Conservation (phyloP, 2,797 vertebrate genomes). For the Poecilia picta region DNA sequence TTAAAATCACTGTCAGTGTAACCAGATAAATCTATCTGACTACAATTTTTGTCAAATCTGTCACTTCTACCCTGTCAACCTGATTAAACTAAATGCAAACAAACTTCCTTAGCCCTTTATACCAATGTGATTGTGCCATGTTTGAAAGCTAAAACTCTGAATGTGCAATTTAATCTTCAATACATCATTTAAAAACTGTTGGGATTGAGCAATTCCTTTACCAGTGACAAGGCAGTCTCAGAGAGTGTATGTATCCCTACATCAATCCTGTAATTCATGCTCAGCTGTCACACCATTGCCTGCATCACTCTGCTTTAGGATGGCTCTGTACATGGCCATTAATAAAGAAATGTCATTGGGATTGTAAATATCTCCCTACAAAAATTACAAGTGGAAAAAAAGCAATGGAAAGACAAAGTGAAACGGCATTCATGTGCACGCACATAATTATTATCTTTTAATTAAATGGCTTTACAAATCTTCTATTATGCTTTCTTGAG, state of each 20-base stretch:
- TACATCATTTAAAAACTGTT: constrained; percentile 50
- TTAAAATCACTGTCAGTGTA: not conserved
- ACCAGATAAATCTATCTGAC: constrained; percentile 5
- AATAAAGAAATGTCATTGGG: constrained; percentile 47
- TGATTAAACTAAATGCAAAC: constrained; percentile 30
- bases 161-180: constrained; percentile 45
- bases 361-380: constrained; percentile 52
- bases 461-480: constrained; percentile 30
- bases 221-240: constrained; percentile 28
- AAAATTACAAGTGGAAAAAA: constrained; percentile 33
- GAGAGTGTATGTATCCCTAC: constrained; percentile 29
- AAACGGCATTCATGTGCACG: constrained; percentile 19
- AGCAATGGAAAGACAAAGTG: constrained; percentile 24
- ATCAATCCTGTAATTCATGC: constrained; percentile 58
- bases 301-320: constrained; percentile 49
- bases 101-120: constrained; percentile 11
- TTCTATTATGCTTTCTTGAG: too few relatives aligned
- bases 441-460: constrained; percentile 21
- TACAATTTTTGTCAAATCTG: constrained; percentile 7
- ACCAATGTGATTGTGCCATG: constrained; percentile 11
- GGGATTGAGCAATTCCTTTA: constrained; percentile 47
- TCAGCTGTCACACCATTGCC: constrained; percentile 51
- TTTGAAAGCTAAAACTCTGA: constrained; percentile 35
- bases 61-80: not conserved
- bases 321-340: constrained; percentile 36